Base-by-base conservation (phyloP, 2,888 invertebrate species). In the Thereva unica region DNA sequence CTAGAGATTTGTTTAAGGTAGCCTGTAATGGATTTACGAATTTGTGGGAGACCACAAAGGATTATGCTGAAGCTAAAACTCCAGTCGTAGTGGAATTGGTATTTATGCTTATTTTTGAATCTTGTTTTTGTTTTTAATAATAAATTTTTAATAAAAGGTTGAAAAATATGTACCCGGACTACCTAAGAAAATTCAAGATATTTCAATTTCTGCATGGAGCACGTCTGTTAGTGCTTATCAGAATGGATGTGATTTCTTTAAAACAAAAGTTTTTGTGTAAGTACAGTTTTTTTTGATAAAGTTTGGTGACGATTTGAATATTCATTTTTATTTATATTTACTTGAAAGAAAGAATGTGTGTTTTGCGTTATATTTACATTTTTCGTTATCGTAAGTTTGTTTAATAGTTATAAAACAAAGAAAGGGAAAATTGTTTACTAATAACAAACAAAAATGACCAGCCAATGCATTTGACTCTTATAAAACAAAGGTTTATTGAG, bases 221-320 rank as follows among this genome's bases (percentile, higher is more conserved):
- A 74, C 82, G 47, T 83, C 84, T 1, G 76, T 76, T 41, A 81
- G 85, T 67, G 85, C 85, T 73, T 84, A 84, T 72, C 81, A 83
- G 71, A 77, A 83, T 44, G 82, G 84, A 4, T 78, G 83, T 7
- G 83, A 85, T 69, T 89, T 89, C 82, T 82, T 91, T 75, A 86
- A 85, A 76, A 88, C 87, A 64, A 89, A 90, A 82, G 87, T 92
- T 66, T 90, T 92, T 82, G 84, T 91, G 92, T 92, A 83, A 89
- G 91, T 89, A 35, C 47, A 8, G n/a, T 50, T 64, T 23, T 56
- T 4, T 4, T 56, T 23, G 23, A 23, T 23, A 23, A 23, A 23
- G 1, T 23, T 2, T 23, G 2, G 40, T 40, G 12, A 49, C 44
- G 23, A 35, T 53, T 40, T 23, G n/a, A 6, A 23, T 34, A 6